Evolutionary conservation across 2,888 invertebrate species (phyloP).

Genomic region (Corbicula japonica): DNA sequence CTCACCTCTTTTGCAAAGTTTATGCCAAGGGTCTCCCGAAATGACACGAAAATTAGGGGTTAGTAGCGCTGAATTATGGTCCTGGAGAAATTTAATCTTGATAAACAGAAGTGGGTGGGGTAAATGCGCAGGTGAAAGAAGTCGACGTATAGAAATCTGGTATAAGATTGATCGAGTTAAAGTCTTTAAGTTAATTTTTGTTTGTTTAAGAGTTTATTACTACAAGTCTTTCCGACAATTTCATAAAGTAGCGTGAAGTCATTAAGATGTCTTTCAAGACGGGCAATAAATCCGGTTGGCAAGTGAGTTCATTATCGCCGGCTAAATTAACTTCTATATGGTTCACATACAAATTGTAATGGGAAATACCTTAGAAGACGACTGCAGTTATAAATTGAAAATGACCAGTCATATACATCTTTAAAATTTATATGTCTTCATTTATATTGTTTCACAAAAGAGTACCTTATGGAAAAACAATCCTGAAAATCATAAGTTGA

Average conservation of each 20-base stretch:
- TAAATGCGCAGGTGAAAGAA: slow-evolving; percentile 55
- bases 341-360: too few relatives aligned
- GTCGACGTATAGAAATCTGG: slow-evolving; percentile 14
- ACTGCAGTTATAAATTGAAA: too few relatives aligned
- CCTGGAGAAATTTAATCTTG: slow-evolving; percentile 54
- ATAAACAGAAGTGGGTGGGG: slow-evolving; percentile 62
- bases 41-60: slow-evolving; percentile 63
- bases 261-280: slow-evolving; percentile 25
- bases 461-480: too few relatives aligned
- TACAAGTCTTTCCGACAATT: slow-evolving; percentile 12
- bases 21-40: slow-evolving; percentile 37
- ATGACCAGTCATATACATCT: too few relatives aligned
- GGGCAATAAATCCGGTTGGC: too few relatives aligned
- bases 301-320: too few relatives aligned
- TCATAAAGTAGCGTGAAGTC: slow-evolving; percentile 38
- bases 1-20: slow-evolving; percentile 46
- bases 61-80: slow-evolving; percentile 52
- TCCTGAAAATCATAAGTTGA: too few relatives aligned
- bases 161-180: slow-evolving; percentile 37
- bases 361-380: too few relatives aligned
- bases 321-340: too few relatives aligned
- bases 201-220: slow-evolving; percentile 49
- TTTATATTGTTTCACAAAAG: too few relatives aligned
- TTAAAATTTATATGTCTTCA: too few relatives aligned
- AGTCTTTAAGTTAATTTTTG: slow-evolving; percentile 51